Conservation (phyloP, 2,113 vertebrate genomes). For the Nansenia antarctica region DNA sequence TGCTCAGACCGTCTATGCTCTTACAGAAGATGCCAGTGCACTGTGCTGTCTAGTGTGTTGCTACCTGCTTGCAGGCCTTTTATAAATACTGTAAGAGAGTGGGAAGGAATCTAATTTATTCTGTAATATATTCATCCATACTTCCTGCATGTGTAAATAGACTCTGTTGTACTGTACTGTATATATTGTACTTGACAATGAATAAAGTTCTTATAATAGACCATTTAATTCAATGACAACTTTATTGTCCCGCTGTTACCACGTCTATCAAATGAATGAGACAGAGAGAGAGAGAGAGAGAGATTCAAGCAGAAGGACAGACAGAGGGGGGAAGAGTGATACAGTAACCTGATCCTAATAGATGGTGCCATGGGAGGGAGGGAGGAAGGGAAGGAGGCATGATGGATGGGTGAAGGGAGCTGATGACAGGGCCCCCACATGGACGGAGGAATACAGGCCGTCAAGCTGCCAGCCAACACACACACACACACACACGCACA, state of each 20-base stretch:
- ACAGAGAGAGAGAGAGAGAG: not conserved
- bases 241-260: not conserved
- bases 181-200: slow-evolving; percentile 31
- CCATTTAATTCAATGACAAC: not conserved
- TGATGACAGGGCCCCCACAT: slow-evolving; percentile 36
- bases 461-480: not conserved
- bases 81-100: slow-evolving; percentile 24
- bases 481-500: not conserved
- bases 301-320: not conserved
- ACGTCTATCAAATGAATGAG: not conserved
- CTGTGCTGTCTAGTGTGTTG: slow-evolving; percentile 9
- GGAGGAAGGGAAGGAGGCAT: slow-evolving; percentile 23
- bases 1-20: no score
- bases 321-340: not conserved
- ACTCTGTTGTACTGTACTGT: slow-evolving; percentile 24
- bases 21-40: no score
- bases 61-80: slow-evolving; percentile 19
- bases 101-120: slow-evolving; percentile 45
- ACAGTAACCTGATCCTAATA: not conserved
- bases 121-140: slow-evolving; percentile 25
- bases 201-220: slow-evolving; percentile 47
- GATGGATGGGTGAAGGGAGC: slow-evolving; percentile 30
- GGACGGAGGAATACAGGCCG: slow-evolving; percentile 3
- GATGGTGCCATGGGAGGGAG: not conserved
- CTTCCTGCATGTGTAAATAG: slow-evolving; percentile 51